Percentiles rank a stretch among this genome's conserved stretches.
Evolutionary conservation across 2,888 invertebrate species (phyloP).

Genomic region (Pegoplata infirma): DNA sequence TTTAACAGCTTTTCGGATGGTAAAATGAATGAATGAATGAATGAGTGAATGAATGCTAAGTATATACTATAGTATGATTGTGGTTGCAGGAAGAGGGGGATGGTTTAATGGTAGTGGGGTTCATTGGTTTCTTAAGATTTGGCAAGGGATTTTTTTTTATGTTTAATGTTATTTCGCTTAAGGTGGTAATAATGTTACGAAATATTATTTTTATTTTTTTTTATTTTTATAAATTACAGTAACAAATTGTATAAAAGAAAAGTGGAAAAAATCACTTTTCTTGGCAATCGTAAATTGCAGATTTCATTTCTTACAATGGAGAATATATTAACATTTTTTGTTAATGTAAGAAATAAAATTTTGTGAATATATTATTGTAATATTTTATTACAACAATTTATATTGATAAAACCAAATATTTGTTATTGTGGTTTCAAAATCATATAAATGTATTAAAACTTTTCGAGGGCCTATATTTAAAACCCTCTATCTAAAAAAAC

Average conservation of each 20-base stretch:
- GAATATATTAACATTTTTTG: neutral
- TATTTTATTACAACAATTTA: neutral
- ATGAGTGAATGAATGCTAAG: too few relatives aligned
- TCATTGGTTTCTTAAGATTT: neutral
- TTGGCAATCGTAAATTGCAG: slow-evolving; percentile 39
- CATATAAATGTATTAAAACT: neutral
- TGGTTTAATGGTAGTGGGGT: neutral
- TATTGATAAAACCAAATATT: neutral
- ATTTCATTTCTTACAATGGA: neutral
- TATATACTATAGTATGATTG: too few relatives aligned
- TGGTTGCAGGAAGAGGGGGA: too few relatives aligned
- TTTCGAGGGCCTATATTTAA: too few relatives aligned
- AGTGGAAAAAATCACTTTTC: slow-evolving; percentile 26
- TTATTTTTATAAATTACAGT: neutral
- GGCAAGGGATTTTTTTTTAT: neutral
- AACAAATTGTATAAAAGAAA: neutral
- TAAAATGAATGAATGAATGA: too few relatives aligned
- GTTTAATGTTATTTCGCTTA: slow-evolving; percentile 18
- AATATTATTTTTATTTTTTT: too few relatives aligned
- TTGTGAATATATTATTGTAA: neutral
- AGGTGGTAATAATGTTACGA: slow-evolving; percentile 10
- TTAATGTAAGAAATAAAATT: neutral
- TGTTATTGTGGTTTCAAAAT: neutral
- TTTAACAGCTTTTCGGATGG: slow-evolving; percentile 49
- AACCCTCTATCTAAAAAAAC: too few relatives aligned